phyloP scores from a whole-genome alignment of 2,797 vertebrate species.

The Sphaeramia orbicularis region DNA sequence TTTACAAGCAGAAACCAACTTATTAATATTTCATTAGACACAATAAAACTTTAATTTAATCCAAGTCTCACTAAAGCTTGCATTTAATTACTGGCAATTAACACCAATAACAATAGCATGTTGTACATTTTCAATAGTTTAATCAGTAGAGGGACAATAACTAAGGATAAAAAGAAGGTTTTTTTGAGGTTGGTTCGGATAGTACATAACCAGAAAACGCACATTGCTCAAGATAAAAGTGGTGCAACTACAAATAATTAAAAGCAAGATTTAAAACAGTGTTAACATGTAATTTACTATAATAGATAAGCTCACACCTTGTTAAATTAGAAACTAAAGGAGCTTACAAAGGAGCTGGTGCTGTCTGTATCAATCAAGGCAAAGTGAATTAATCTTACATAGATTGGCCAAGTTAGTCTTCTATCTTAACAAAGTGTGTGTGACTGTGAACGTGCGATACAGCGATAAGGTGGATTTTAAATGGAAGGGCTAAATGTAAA shows the following conservation, averaged over 20 bases:
- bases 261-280: conserved; percentile 59
- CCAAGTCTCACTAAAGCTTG: not conserved
- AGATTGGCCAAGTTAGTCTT: conserved; percentile 49
- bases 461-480: conserved; percentile 56
- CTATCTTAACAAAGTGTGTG: conserved; percentile 41
- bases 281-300: conserved; percentile 74
- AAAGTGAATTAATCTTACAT: conserved; percentile 59
- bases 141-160: not conserved
- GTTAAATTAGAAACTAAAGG: conserved; percentile 68
- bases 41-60: too few relatives aligned
- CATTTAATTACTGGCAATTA: conserved; percentile 11
- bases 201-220: conserved; percentile 48
- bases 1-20: not conserved
- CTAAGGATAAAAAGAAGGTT: not conserved
- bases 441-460: conserved; percentile 40
- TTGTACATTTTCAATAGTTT: not conserved
- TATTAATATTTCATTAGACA: not conserved
- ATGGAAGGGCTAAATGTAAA: conserved; percentile 16
- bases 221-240: conserved; percentile 53
- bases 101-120: not conserved
- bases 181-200: conserved; percentile 2
- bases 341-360: conserved; percentile 54
- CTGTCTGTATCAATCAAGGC: conserved; percentile 60
- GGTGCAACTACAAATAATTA: conserved; percentile 47
- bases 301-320: conserved; percentile 60